Evolutionary conservation across 2,113 vertebrate species (phyloP), one percentile per base, ranked within the genome.

Genomic region (Romanogobio albipinnatus): DNA sequence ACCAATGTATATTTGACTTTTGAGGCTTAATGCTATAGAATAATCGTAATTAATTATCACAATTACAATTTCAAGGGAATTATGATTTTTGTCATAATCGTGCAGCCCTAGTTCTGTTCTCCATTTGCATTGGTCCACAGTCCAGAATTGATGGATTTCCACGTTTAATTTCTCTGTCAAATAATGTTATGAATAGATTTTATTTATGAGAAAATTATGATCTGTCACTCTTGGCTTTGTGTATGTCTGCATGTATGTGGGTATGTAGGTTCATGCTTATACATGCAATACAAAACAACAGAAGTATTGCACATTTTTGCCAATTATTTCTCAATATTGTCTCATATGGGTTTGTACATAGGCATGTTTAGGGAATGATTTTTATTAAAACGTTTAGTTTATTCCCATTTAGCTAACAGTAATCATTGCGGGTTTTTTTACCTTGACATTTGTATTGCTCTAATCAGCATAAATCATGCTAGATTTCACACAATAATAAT

Each of bases 81-180:
- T 29, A 29, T 29, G 29, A 29, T 29, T 29, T 29, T 29, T 29
- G 29, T 29, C 29, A 29, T 29, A 29, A 29, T 29, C 29, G 29
- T 29, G 29, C 29, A 29, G 29, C 29, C 29, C 29, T 29, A 29
- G 29, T 29, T 29, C 45, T 81, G 9, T 81, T 14, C 61, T 81
- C 45, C 24, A 33, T 81, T 68, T 80, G 9, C 58, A 62, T 15
- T 74, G 64, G 70, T n/a, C 83, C 15, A 58, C 29, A 78, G 36
- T 59, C 76, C 39, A 47, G 39, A 80, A 80, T 80, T 62, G 24
- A 62, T 62, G 58, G 39, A 64, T 80, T 80, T 13, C 14, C 39
- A 64, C 24, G 14, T 45, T 62, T 15, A 26, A 51, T 36, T 49
- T 13, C 45, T 68, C 3, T 53, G 59, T 64, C 39, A 24, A 39